A percentile compares a stretch with the other conserved stretches of the same genome.
phyloP scores from a whole-genome alignment of 2,797 vertebrate genomes.

The Paguma larvata region DNA sequence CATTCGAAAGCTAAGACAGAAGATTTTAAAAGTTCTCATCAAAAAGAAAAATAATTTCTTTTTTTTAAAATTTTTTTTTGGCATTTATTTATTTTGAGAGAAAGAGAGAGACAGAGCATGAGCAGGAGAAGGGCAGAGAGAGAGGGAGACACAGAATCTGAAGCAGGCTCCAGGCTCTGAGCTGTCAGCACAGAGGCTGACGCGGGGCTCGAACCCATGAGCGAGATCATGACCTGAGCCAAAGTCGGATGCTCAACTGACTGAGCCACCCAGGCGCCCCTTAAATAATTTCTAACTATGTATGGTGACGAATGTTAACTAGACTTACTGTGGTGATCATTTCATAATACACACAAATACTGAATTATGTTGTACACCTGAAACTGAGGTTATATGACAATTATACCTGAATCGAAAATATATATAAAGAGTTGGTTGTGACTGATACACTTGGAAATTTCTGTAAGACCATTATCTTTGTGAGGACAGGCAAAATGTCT shows the following conservation, averaged over 20 bases:
- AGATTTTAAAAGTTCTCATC: not conserved
- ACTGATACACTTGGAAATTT: not conserved
- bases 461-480: not conserved
- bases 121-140: no score
- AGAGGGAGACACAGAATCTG: no score
- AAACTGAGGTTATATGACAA: not conserved
- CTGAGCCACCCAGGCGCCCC: no score
- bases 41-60: not conserved
- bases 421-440: not conserved
- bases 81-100: no score
- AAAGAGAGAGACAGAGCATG: no score
- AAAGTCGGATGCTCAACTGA: no score
- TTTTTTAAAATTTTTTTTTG: no score
- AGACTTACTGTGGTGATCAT: not conserved
- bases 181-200: no score
- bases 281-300: not conserved
- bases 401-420: not conserved
- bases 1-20: not conserved
- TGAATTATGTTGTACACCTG: not conserved
- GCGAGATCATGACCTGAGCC: no score
- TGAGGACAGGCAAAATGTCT: not conserved
- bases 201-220: no score
- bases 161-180: no score
- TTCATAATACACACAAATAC: not conserved
- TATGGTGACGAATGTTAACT: not conserved